A percentile compares a stretch with the other conserved stretches of the same genome.
Evolutionary conservation across 2,113 vertebrate genomes (phyloP).

Genomic region (Talpa occidentalis): DNA sequence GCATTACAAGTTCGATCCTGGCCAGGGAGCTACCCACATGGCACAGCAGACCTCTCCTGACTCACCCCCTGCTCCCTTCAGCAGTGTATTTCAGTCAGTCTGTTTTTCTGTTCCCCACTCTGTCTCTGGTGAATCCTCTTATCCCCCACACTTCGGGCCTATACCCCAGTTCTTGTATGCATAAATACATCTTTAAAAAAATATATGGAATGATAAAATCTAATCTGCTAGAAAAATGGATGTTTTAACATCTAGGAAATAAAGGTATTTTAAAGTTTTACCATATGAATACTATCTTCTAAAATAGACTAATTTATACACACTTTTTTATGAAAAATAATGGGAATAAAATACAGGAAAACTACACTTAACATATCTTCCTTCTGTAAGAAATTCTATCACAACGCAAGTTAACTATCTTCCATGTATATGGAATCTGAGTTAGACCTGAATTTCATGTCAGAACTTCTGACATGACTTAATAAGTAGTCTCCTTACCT

Average conservation of each 20-base stretch:
- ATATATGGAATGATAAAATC: slow-evolving; percentile 15
- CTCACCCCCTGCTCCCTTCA: too few relatives aligned
- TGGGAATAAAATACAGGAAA: background rate
- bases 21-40: too few relatives aligned
- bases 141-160: too few relatives aligned
- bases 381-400: background rate
- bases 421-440: background rate
- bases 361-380: background rate
- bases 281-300: background rate
- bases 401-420: background rate
- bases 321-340: background rate
- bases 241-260: slow-evolving; percentile 19
- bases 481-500: background rate
- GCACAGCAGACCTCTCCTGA: too few relatives aligned
- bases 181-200: too few relatives aligned
- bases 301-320: background rate
- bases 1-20: too few relatives aligned
- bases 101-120: too few relatives aligned
- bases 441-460: background rate
- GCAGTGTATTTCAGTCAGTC: too few relatives aligned
- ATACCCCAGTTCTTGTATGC: too few relatives aligned
- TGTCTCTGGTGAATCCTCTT: too few relatives aligned
- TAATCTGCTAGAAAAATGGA: background rate
- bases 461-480: background rate
- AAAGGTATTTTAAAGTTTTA: slow-evolving; percentile 1